Conservation (phyloP, 2,888 invertebrate species). For the Epinotia nisella region DNA sequence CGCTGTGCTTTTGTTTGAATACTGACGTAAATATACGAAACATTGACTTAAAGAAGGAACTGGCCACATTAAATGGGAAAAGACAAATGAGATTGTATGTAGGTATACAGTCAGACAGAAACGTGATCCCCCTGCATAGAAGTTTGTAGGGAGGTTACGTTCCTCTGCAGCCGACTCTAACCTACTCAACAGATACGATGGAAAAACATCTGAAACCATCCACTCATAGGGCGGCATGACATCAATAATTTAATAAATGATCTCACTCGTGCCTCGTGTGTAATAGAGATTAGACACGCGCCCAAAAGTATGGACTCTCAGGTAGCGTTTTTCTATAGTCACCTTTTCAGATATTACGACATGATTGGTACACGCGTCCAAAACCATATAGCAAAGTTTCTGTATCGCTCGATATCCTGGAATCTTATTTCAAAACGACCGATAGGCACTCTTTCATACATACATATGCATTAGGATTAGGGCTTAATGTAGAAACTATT, state of each 20-base stretch:
- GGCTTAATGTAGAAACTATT: not conserved
- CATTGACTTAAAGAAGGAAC: not conserved
- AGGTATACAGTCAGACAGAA: not conserved
- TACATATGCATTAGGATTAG: not conserved
- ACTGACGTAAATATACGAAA: not conserved
- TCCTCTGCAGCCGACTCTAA: too few species aligned
- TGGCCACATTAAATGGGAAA: not conserved
- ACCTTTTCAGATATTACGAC: too few species aligned
- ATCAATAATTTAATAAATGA: too few species aligned
- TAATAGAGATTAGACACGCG: not conserved
- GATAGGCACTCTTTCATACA: not conserved
- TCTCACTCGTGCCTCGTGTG: too few species aligned
- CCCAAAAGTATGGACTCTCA: not conserved
- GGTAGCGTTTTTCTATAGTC: too few species aligned
- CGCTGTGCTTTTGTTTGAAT: conserved; percentile 12
- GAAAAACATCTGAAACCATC: too few species aligned
- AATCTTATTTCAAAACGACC: not conserved
- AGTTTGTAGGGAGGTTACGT: too few species aligned
- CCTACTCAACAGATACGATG: too few species aligned
- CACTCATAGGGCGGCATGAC: too few species aligned
- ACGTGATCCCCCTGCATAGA: too few species aligned
- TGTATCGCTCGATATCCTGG: not conserved
- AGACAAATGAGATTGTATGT: not conserved
- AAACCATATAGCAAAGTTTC: not conserved
- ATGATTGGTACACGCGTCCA: not conserved